Evolutionary conservation across 92 coral and sea anemone genomes (phyloP).

Genomic region (Paramuricea clavata): DNA sequence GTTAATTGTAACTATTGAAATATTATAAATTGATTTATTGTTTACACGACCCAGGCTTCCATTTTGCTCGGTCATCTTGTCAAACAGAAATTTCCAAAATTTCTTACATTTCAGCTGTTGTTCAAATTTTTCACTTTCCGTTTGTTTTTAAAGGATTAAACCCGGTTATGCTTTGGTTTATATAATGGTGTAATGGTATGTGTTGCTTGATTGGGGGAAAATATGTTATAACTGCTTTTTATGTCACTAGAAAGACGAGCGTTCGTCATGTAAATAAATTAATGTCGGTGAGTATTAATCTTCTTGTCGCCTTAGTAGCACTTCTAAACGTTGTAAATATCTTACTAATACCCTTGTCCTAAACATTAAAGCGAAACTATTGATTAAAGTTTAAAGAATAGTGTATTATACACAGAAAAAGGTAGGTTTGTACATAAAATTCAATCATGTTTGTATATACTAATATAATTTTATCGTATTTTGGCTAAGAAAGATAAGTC

Average conservation of each 20-base stretch:
- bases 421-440: neutral
- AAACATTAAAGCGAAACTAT: neutral
- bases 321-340: no score
- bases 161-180: neutral
- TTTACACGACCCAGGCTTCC: conserved; percentile 1
- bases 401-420: neutral
- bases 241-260: neutral
- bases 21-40: conserved; percentile 3
- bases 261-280: neutral
- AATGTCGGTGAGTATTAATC: neutral
- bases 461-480: neutral
- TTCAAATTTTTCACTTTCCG: neutral
- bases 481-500: neutral
- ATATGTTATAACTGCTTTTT: neutral
- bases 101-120: neutral
- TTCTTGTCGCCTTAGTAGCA: neutral
- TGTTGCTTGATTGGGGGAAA: neutral
- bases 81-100: neutral
- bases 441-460: neutral
- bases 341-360: neutral
- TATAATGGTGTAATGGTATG: neutral
- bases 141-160: neutral
- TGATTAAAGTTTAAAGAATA: neutral
- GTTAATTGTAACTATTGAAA: no score
- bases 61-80: neutral